Evolutionary conservation across 2,113 vertebrate genomes (phyloP).

Genomic region (Indicator indicator): DNA sequence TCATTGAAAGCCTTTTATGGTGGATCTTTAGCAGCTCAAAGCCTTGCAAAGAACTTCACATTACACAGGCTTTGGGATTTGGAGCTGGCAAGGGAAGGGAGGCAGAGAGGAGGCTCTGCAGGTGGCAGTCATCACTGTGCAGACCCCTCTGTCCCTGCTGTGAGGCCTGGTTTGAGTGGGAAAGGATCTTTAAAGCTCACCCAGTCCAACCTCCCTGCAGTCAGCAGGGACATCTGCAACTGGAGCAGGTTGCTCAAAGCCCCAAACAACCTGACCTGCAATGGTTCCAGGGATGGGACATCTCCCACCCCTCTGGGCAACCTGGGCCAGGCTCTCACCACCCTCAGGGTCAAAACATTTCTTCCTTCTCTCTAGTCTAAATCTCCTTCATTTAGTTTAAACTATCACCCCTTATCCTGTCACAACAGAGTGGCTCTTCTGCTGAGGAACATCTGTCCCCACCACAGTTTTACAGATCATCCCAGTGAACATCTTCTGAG

Average conservation of each 20-base stretch:
- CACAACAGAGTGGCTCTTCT: not conserved
- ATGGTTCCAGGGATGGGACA: too few species aligned
- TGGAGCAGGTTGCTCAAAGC: too few species aligned
- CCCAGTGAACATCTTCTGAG: not conserved
- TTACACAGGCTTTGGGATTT: rapidly evolving
- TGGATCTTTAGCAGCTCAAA: not conserved
- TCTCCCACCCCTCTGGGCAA: too few species aligned
- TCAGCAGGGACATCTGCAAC: too few species aligned
- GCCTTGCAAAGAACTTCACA: not conserved
- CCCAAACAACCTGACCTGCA: too few species aligned
- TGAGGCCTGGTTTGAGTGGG: not conserved
- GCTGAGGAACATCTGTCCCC: not conserved
- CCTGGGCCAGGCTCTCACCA: too few species aligned
- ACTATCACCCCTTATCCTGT: too few species aligned
- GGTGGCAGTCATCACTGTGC: not conserved
- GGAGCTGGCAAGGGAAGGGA: not conserved
- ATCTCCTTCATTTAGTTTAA: too few species aligned
- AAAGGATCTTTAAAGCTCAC: not conserved
- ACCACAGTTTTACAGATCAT: not conserved
- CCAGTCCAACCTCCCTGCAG: not conserved
- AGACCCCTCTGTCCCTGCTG: not conserved
- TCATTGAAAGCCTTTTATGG: not conserved
- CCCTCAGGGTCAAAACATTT: too few species aligned
- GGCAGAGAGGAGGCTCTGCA: not conserved
- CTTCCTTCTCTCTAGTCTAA: too few species aligned